These are phyloP conservation scores for Limenitis arthemis DNA, from an alignment of 2,888 invertebrate species.

Conservation along the genomic window DNA sequence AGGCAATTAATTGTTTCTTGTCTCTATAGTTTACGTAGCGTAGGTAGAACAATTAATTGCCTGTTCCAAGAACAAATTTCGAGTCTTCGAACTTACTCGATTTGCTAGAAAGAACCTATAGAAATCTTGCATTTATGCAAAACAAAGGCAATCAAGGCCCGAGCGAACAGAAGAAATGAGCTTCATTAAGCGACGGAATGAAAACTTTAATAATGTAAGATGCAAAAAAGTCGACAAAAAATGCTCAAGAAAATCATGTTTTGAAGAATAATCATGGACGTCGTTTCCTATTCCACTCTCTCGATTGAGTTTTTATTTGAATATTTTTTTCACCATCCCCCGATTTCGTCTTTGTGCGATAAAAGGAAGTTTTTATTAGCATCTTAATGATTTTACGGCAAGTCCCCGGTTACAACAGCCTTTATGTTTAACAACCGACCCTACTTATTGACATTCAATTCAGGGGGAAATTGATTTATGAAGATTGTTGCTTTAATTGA, in stretches of 20 bases:
- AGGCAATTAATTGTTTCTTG: constrained; percentile 53
- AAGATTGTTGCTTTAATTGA: constrained; percentile 71
- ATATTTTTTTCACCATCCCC: constrained; percentile 60
- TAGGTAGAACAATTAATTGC: constrained; percentile 51
- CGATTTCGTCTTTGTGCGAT: constrained; percentile 64
- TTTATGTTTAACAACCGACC: constrained; percentile 71
- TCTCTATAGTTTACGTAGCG: constrained; percentile 23
- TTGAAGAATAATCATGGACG: constrained; percentile 72
- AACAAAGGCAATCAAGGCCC: constrained; percentile 71
- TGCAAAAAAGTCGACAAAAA: constrained; percentile 71
- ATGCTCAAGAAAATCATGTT: constrained; percentile 73
- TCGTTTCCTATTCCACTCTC: constrained; percentile 61
- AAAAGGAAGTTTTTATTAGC: constrained; percentile 74
- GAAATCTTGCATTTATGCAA: constrained; percentile 72
- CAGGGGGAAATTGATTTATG: constrained; percentile 72
- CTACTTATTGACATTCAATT: constrained; percentile 73
- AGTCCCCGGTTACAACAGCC: constrained; percentile 71
- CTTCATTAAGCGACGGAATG: constrained; percentile 71
- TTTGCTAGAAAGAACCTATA: constrained; percentile 65
- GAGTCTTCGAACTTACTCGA: constrained; percentile 59
- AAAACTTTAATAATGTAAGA: constrained; percentile 73
- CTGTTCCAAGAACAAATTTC: constrained; percentile 54
- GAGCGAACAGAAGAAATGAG: constrained; percentile 72
- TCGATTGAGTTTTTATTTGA: constrained; percentile 73
- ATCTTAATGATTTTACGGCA: constrained; percentile 74